Conservation (phyloP, 2,113 vertebrate species). For the Dryoscopus gambensis region DNA sequence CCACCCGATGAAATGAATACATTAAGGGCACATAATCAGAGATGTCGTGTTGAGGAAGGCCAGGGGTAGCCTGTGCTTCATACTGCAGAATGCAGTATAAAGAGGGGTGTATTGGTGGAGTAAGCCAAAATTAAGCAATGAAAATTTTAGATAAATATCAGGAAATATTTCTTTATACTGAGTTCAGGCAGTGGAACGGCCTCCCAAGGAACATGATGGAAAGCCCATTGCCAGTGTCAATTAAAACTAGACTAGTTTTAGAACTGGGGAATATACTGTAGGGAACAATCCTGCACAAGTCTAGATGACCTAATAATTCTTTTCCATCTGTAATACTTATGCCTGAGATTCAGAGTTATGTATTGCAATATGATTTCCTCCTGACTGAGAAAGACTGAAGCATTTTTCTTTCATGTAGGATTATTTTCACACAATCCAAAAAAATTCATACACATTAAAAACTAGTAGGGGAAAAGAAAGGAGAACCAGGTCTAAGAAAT, state of each 20-base stretch:
- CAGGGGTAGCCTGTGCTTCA: background rate
- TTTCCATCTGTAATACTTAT: constrained; percentile 23
- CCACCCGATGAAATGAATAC: background rate
- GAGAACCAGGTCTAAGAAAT: background rate
- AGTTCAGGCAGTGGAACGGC: background rate
- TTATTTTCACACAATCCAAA: background rate
- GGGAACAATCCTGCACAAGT: constrained; percentile 19
- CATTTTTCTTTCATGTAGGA: background rate
- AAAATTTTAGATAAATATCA: background rate
- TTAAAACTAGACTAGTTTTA: constrained; percentile 52
- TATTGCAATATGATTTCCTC: constrained; percentile 26
- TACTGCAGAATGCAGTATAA: background rate
- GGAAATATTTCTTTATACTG: constrained; percentile 35
- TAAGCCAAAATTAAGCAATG: background rate
- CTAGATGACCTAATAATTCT: constrained; percentile 51
- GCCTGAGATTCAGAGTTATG: background rate
- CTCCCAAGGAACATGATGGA: constrained; percentile 34
- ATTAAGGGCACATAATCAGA: background rate
- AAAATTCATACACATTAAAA: background rate
- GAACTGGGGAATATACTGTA: background rate
- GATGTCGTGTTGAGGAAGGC: background rate
- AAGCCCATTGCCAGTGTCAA: constrained; percentile 18
- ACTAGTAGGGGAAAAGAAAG: background rate
- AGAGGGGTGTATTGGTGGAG: background rate
- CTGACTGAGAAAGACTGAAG: background rate